A percentile compares a stretch with the other conserved stretches of the same genome.
Evolutionary conservation across 2,113 vertebrate species (phyloP).

Genomic region (Trematocara unimaculatum): DNA sequence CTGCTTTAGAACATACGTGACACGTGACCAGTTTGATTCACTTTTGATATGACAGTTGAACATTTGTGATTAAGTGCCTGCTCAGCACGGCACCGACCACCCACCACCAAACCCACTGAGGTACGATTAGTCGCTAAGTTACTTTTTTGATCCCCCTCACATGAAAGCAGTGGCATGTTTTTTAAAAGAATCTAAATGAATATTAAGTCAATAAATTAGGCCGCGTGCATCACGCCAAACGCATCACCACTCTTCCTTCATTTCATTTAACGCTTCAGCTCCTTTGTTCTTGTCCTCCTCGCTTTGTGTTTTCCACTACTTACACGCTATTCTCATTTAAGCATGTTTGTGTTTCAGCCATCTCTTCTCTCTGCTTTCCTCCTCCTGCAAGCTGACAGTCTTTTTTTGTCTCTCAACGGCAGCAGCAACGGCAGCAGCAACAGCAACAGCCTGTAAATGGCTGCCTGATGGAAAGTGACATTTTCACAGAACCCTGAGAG

Average conservation of each 20-base stretch:
- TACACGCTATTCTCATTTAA: background rate
- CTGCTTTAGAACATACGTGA: background rate
- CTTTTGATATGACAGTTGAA: constrained; percentile 2
- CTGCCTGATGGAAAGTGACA: constrained; percentile 73
- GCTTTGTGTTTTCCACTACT: background rate
- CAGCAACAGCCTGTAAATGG: constrained; percentile 56
- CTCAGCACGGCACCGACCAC: background rate
- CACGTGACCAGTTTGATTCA: background rate
- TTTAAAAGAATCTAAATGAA: background rate
- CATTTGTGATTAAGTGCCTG: background rate
- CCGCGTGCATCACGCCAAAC: background rate
- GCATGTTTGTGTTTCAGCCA: constrained; percentile 2
- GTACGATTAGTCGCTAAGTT: background rate
- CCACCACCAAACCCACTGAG: background rate
- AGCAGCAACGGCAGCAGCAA: background rate
- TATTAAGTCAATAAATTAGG: background rate
- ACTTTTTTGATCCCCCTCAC: background rate
- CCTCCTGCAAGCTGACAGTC: constrained; percentile 10
- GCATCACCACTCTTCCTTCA: background rate
- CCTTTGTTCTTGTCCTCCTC: background rate
- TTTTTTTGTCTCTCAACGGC: background rate
- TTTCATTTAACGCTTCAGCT: background rate
- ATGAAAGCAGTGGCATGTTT: background rate
- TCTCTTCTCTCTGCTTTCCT: background rate
- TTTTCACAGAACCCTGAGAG: constrained; percentile 64